These are phyloP conservation scores for Melanerpes aurifrons DNA, from an alignment of 2,113 vertebrate species.

Conservation along the genomic window DNA sequence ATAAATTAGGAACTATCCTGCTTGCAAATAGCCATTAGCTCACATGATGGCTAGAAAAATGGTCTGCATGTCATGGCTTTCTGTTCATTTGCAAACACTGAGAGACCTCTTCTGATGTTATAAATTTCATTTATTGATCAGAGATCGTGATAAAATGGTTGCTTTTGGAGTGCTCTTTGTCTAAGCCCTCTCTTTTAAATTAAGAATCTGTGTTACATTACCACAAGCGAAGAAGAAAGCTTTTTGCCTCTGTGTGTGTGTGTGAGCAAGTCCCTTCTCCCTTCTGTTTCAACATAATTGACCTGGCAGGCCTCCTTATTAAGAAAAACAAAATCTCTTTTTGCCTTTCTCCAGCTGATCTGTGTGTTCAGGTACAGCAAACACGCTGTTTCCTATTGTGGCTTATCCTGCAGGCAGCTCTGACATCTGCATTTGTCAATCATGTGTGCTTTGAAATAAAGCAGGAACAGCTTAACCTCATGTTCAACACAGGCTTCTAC, in stretches of 20 bases:
- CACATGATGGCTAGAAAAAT: slow-evolving; percentile 5
- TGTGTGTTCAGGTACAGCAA: not conserved
- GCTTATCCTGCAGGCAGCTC: not conserved
- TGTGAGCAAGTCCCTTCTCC: not conserved
- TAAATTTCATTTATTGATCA: slow-evolving; percentile 56
- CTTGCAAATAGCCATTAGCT: slow-evolving; percentile 54
- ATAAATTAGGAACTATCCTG: slow-evolving; percentile 61
- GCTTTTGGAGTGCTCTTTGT: slow-evolving; percentile 17
- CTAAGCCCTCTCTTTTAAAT: slow-evolving; percentile 41
- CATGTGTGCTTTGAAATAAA: slow-evolving; percentile 7
- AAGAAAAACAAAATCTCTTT: not conserved
- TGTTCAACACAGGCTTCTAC: not conserved
- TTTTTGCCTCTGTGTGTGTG: not conserved
- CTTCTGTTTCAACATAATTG: not conserved
- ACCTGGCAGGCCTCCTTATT: not conserved
- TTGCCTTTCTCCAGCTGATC: not conserved
- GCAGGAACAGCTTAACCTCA: not conserved
- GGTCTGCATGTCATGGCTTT: not conserved
- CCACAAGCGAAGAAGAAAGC: not conserved
- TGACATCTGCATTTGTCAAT: slow-evolving; percentile 4
- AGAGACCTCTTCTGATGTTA: slow-evolving; percentile 36
- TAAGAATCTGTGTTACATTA: slow-evolving; percentile 55
- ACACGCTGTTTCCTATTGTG: not conserved
- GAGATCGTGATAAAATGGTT: slow-evolving; percentile 35
- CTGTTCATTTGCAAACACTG: slow-evolving; percentile 30